A percentile compares a stretch with the other conserved stretches of the same genome.
phyloP scores from a whole-genome alignment of 2,888 invertebrate genomes.

The Homarus gammarus region DNA sequence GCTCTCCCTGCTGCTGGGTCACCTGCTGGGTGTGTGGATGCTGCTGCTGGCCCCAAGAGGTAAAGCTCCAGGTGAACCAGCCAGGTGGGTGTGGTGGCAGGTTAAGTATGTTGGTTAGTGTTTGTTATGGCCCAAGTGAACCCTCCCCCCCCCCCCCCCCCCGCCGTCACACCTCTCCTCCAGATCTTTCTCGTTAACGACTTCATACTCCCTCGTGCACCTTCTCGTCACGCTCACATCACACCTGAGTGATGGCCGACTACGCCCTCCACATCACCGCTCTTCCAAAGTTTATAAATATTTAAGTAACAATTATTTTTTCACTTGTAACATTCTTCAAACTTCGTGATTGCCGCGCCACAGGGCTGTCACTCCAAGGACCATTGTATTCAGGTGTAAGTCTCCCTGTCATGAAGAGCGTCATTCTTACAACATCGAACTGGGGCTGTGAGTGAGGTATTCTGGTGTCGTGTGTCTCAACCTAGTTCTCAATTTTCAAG shows the following conservation, averaged over 20 bases:
- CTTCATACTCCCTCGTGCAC: not conserved
- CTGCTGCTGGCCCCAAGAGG: too few relatives aligned
- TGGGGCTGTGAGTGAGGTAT: too few relatives aligned
- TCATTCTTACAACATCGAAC: not conserved
- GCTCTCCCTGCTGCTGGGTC: not conserved
- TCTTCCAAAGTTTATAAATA: conserved; percentile 53
- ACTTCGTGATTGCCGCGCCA: conserved; percentile 20
- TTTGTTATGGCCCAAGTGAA: too few relatives aligned
- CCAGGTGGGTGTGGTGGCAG: too few relatives aligned
- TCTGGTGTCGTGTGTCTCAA: not conserved
- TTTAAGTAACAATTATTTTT: conserved; percentile 51
- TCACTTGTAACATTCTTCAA: conserved; percentile 34
- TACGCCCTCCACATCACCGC: conserved; percentile 42
- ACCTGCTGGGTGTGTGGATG: not conserved
- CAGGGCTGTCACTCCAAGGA: conserved; percentile 33
- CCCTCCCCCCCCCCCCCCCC: conserved; percentile 9
- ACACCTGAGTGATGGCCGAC: conserved; percentile 47
- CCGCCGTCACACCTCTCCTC: conserved; percentile 5
- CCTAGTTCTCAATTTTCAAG: too few relatives aligned
- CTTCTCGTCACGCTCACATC: conserved; percentile 38
- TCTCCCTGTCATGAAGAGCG: not conserved
- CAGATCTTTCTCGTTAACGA: not conserved
- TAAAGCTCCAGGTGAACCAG: too few relatives aligned
- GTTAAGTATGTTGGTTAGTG: too few relatives aligned
- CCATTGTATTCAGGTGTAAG: not conserved